Percentiles rank a stretch among this genome's conserved stretches.
These are phyloP conservation scores for Hydraecia micacea DNA, from an alignment of 2,888 invertebrate species.

Conservation along the genomic window DNA sequence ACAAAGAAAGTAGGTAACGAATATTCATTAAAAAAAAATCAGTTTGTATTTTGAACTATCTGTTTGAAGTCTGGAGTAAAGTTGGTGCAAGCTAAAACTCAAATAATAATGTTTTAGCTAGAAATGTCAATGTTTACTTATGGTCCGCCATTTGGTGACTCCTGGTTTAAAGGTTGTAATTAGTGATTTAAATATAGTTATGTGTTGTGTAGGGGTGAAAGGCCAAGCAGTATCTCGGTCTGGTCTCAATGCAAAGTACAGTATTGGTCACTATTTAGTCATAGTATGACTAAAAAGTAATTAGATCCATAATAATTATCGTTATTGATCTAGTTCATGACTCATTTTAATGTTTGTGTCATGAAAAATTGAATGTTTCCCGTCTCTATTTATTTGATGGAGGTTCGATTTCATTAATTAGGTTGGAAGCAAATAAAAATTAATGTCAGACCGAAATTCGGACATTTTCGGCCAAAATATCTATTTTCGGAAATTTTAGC, in stretches of 20 bases:
- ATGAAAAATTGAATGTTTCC: background rate
- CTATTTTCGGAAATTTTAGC: background rate
- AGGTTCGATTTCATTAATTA: background rate
- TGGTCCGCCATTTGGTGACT: too few species aligned
- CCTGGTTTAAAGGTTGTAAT: background rate
- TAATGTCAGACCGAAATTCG: too few species aligned
- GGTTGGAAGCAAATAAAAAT: background rate
- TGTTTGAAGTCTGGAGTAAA: too few species aligned
- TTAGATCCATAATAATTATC: background rate
- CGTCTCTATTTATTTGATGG: slow-evolving; percentile 4
- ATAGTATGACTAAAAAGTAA: slow-evolving; percentile 20
- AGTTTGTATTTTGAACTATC: too few species aligned
- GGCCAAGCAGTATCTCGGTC: slow-evolving; percentile 29
- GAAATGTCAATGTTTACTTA: too few species aligned
- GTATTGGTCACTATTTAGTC: slow-evolving; percentile 9
- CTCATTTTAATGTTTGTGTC: background rate
- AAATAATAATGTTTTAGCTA: too few species aligned
- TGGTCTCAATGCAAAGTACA: slow-evolving; percentile 31
- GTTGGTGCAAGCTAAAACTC: too few species aligned
- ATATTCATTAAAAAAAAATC: too few species aligned
- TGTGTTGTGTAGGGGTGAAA: slow-evolving; percentile 33
- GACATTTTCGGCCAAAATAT: background rate
- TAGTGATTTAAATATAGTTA: background rate
- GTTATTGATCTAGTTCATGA: background rate
- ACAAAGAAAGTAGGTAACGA: too few species aligned